Evolutionary conservation across 2,113 vertebrate species (phyloP).

Genomic region (Triplophysa tibetana): DNA sequence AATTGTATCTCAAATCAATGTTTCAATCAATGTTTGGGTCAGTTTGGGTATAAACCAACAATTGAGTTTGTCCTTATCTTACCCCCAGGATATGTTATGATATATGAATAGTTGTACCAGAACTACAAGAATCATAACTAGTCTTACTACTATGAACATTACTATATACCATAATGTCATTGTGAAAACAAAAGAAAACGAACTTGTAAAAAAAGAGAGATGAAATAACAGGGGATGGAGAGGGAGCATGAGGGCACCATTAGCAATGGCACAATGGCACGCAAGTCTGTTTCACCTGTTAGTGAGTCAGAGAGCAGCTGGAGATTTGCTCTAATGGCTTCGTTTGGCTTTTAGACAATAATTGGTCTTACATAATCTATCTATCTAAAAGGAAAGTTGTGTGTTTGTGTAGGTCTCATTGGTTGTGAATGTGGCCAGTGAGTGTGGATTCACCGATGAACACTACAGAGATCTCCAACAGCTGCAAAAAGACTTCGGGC

Average conservation of each 20-base stretch:
- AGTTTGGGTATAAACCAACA: no score
- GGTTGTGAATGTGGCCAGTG: constrained; percentile 94
- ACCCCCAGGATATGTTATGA: no score
- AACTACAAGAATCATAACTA: no score
- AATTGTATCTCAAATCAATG: no score
- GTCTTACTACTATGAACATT: no score
- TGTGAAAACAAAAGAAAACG: neutral
- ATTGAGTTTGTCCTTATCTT: no score
- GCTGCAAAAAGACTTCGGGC: constrained; percentile 89
- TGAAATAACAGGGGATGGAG: neutral
- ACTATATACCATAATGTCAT: no score
- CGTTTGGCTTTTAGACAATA: neutral
- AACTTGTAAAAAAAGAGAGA: neutral
- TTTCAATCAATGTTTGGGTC: no score
- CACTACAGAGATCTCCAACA: constrained; percentile 91
- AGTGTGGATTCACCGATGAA: constrained; percentile 91
- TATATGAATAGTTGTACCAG: no score
- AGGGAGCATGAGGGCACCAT: neutral
- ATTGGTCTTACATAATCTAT: no score
- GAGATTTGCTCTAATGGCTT: constrained; percentile 7
- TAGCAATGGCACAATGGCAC: neutral
- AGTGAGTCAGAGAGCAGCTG: neutral
- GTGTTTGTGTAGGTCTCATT: constrained; percentile 81
- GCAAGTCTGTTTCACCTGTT: neutral
- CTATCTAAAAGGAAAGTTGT: neutral